Conservation (phyloP, 2,113 vertebrate genomes). For the Gymnarchus niloticus region DNA sequence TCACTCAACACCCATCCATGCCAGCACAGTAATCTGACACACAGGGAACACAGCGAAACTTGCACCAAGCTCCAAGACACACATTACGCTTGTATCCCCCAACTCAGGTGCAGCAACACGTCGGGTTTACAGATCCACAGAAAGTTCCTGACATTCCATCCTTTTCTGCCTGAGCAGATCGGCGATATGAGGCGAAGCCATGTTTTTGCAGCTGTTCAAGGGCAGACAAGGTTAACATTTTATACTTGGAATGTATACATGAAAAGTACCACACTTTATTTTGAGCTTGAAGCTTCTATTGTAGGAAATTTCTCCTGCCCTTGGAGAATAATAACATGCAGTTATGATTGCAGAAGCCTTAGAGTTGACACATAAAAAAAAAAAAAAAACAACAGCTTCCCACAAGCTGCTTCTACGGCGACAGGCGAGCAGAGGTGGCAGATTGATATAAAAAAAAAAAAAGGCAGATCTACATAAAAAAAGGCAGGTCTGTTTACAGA, state of each 20-base stretch:
- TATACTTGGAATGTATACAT: not conserved
- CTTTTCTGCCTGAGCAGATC: constrained; percentile 13
- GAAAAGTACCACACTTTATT: not conserved
- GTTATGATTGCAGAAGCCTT: not conserved
- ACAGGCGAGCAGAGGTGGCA: constrained; percentile 4
- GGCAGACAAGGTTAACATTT: not conserved
- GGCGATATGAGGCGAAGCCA: not conserved
- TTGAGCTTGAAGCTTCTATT: not conserved
- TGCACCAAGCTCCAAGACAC: too few relatives aligned
- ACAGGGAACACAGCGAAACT: too few relatives aligned
- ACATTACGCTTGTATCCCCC: too few relatives aligned
- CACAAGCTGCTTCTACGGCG: not conserved
- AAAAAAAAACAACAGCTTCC: constrained; percentile 6
- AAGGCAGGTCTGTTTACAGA: not conserved
- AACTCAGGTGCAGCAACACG: too few relatives aligned
- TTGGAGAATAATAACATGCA: not conserved
- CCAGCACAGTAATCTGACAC: too few relatives aligned
- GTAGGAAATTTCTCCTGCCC: not conserved
- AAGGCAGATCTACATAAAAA: not conserved
- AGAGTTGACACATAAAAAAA: not conserved
- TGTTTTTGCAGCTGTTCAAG: not conserved
- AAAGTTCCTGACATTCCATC: not conserved
- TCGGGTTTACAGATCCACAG: not conserved
- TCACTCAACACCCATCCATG: too few relatives aligned
- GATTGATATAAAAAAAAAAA: not conserved